Evolutionary conservation across 2,113 vertebrate species (phyloP), one percentile per base, ranked within the genome.

Genomic region (Leptobrachium leishanense): DNA sequence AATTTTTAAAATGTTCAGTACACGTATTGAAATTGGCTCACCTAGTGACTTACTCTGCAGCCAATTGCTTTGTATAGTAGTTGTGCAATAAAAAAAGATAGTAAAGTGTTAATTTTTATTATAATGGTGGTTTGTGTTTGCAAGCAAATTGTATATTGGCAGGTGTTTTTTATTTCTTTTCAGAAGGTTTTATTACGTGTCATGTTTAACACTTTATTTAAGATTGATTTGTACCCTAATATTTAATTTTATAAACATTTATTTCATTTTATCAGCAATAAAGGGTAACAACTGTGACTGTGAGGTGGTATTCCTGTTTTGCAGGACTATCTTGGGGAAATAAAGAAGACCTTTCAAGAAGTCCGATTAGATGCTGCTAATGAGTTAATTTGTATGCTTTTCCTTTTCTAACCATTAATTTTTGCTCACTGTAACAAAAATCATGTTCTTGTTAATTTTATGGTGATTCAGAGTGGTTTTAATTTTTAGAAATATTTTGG

Each of bases 151-250:
- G 92, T 92, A 91, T 90, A 90, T 93, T 92, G 94, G 92, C 20
- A 31, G 20, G 20, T 31, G 20, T 31, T 31, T 31, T 31, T 31
- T 93, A 88, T 96, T 90, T 93, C 88, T 95, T 86, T 96, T 95
- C 92, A 96, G 93, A 95, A 92, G 89, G 93, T 94, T 91, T 89
- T 92, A 95, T 90, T 87, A 94, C 96, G 94, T 93, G 95, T 97
- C 94, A 93, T 89, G 90, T 31, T 31, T 31, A 31, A 31, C 20
- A 31, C 20, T 95, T 91, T 96, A 97, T 97, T 98, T 97, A 97
- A 97, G 93, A 94, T 95, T 96, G 96, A 31, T 31, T 98, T 98
- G 97, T 96, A 96, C 94, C 95, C 91, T 89, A 92, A 93, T 88
- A 89, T 92, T 95, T 95, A 94, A 94, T 95, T 96, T 96, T 94